Percentiles rank a stretch among this genome's conserved stretches.
These are phyloP conservation scores for Drosophila mojavensis DNA, from an alignment of 1,140 invertebrate genomes.

Conservation along the genomic window DNA sequence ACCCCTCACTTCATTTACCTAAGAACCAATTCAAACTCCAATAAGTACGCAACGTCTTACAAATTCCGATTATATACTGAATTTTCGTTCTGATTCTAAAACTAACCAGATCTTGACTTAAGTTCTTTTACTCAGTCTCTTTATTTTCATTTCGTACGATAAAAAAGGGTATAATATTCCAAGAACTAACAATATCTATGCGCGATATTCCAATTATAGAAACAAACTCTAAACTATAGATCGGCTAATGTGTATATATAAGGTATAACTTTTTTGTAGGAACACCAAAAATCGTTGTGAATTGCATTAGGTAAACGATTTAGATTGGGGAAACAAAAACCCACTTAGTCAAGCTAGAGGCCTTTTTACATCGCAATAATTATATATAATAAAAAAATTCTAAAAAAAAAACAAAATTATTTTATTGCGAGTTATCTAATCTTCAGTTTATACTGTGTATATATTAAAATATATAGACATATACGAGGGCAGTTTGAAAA, in stretches of 20 bases:
- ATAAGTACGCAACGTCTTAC: too few species aligned
- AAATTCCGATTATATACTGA: too few species aligned
- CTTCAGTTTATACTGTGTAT: neutral
- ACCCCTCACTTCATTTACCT: too few species aligned
- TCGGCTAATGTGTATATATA: slow-evolving; percentile 13
- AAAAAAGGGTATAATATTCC: neutral
- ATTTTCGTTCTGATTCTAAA: too few species aligned
- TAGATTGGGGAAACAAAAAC: slow-evolving; percentile 18
- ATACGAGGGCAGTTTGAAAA: neutral
- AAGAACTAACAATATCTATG: neutral
- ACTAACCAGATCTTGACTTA: too few species aligned
- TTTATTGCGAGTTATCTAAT: slow-evolving; percentile 1
- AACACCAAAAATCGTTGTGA: slow-evolving; percentile 46
- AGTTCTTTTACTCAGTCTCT: too few species aligned
- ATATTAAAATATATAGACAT: neutral
- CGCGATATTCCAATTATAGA: slow-evolving; percentile 1
- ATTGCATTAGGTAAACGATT: slow-evolving; percentile 35
- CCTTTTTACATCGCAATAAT: slow-evolving; percentile 52
- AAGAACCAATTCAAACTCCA: too few species aligned
- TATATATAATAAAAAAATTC: slow-evolving; percentile 31
- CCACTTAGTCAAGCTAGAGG: slow-evolving; percentile 44
- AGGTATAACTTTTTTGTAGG: slow-evolving; percentile 60
- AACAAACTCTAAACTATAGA: neutral
- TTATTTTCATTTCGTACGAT: neutral
- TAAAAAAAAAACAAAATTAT: neutral